These are phyloP conservation scores for Musca domestica DNA, from an alignment of 1,140 invertebrate genomes.

Conservation along the genomic window DNA sequence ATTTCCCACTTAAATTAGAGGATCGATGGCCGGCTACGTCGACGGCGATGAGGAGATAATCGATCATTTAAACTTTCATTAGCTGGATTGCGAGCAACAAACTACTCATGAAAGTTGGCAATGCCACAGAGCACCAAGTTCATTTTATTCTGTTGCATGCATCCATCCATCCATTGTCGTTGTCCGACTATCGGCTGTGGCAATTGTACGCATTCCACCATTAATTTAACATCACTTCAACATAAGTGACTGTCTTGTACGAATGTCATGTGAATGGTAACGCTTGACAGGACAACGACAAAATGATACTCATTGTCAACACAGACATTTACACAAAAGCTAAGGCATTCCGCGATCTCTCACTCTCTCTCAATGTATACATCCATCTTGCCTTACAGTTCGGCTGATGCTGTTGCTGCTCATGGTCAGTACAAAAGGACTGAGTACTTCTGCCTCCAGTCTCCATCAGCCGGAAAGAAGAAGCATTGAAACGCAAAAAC, in stretches of 20 bases:
- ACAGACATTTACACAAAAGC: slow-evolving; percentile 22
- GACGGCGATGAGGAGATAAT: neutral
- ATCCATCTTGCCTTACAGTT: too few species aligned
- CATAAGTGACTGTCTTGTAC: slow-evolving; percentile 21
- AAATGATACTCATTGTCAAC: slow-evolving; percentile 22
- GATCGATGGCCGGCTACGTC: too few species aligned
- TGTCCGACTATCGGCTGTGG: neutral
- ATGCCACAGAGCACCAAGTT: neutral
- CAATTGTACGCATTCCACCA: slow-evolving; percentile 16
- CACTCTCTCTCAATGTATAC: too few species aligned
- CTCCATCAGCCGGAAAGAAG: too few species aligned
- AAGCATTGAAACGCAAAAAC: too few species aligned
- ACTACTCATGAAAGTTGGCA: neutral
- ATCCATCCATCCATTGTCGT: neutral
- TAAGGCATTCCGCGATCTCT: neutral
- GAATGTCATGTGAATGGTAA: slow-evolving; percentile 21
- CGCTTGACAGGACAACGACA: slow-evolving; percentile 20
- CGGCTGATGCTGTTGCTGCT: too few species aligned
- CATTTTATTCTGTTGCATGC: neutral
- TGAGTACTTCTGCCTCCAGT: too few species aligned
- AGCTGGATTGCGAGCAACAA: neutral
- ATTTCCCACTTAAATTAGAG: too few species aligned
- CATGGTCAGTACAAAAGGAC: too few species aligned
- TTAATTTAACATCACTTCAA: slow-evolving; percentile 22
- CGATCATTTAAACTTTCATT: slow-evolving; percentile 17